Base-by-base conservation (phyloP, 2,888 invertebrate species). In the Drosophila acutilabella region DNA sequence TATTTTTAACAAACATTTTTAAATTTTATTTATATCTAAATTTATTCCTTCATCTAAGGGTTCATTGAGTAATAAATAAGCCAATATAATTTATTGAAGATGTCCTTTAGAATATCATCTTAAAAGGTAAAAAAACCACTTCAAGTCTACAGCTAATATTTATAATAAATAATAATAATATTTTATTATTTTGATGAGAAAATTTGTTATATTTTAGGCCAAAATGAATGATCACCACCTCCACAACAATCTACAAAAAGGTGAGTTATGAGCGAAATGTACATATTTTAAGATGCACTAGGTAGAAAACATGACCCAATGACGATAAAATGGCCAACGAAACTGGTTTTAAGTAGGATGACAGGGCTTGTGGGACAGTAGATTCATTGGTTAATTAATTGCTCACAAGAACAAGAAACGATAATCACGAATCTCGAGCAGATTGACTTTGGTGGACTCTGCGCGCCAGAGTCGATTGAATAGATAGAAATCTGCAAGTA, bases 201-300 rank as follows among this genome's bases (percentile, higher is more conserved):
- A 6, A 23, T 23, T 14, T 48, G 5, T 4, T 2, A 11, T n/a
- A 53, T 52, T 83, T 13, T 81, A 93, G 93, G 92, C 93, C 62
- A 93, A 93, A 91, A 93, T 93, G 93, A 93, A 92, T 71, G 93
- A 92, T 81, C 93, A 93, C 79, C 93, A 93, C 78, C 93, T 92
- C 73, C 93, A 93, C 74, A 92, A 90, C 56, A 92, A 92, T 81
- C 81, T 93, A 71, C 93, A 93, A 79, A 93, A 93, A 91, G 92
- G 93, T 93, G 84, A 91, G 90, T 73, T 45, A 14, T 30, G 33
- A 23, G 48, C 20, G 41, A 23, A 45, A 30, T 11, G 7, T 2
- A 13, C 38, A 58, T 13, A 8, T 40, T 10, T 56, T 48, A 68
- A 71, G 75, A 71, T 78, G 61, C 53, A 69, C 50, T 64, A 81